These are phyloP conservation scores for Diaphora mendica DNA, from an alignment of 2,888 invertebrate species.

Conservation along the genomic window DNA sequence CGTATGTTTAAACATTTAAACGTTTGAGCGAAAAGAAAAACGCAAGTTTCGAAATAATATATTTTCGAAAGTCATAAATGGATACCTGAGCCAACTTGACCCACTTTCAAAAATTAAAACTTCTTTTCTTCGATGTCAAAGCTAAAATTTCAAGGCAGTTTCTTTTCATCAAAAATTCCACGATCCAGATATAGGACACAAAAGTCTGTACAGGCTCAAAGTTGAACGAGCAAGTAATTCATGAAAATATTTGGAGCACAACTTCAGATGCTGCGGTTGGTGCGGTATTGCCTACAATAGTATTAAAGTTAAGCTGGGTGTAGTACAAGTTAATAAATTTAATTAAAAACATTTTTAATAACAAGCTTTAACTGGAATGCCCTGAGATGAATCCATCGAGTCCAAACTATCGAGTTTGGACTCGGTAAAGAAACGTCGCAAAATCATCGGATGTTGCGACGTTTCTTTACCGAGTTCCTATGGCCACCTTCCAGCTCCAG, in stretches of 20 bases:
- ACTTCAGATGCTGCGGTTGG: slow-evolving; percentile 32
- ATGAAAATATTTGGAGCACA: slow-evolving; percentile 33
- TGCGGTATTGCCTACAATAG: slow-evolving; percentile 41
- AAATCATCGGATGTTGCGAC: too few relatives aligned
- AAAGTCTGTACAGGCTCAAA: slow-evolving; percentile 7
- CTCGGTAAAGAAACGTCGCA: too few relatives aligned
- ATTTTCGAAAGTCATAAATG: too few relatives aligned
- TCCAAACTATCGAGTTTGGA: too few relatives aligned
- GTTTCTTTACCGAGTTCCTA: too few relatives aligned
- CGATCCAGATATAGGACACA: slow-evolving; percentile 1
- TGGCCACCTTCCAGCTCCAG: too few relatives aligned
- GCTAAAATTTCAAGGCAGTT: background rate
- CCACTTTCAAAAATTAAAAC: background rate
- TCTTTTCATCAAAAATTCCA: slow-evolving; percentile 5
- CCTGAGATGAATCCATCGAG: too few relatives aligned
- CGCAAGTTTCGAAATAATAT: too few relatives aligned
- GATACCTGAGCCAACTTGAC: background rate
- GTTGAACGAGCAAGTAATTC: slow-evolving; percentile 15
- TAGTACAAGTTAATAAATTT: slow-evolving; percentile 33
- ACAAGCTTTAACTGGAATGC: too few relatives aligned
- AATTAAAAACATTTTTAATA: too few relatives aligned
- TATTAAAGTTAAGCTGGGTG: slow-evolving; percentile 42
- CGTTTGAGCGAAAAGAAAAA: too few relatives aligned
- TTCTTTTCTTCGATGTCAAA: slow-evolving; percentile 1
- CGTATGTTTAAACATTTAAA: too few relatives aligned